These are phyloP conservation scores for Halictus ligatus DNA, from an alignment of 2,888 invertebrate species.

Conservation along the genomic window DNA sequence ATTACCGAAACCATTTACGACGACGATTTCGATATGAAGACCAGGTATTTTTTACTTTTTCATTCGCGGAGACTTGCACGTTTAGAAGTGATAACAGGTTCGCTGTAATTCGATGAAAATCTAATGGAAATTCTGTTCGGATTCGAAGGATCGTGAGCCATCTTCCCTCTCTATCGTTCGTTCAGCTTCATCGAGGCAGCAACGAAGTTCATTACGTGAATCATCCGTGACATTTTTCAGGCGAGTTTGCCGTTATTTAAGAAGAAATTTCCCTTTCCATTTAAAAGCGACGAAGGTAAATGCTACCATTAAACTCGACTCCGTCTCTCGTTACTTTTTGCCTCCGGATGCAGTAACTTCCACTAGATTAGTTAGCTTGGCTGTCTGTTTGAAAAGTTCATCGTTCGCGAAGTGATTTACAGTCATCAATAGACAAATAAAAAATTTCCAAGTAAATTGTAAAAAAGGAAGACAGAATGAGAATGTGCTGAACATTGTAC, in stretches of 20 bases:
- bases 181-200: constrained; percentile 47
- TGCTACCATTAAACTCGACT: background rate
- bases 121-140: background rate
- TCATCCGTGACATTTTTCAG: constrained; percentile 43
- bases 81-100: background rate
- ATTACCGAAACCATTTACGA: background rate
- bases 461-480: too few relatives aligned
- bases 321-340: background rate
- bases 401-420: background rate
- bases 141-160: constrained; percentile 13
- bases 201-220: constrained; percentile 51
- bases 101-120: background rate
- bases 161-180: constrained; percentile 32
- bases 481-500: too few relatives aligned
- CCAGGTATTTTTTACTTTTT: background rate
- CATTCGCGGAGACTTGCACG: background rate
- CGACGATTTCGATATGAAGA: background rate
- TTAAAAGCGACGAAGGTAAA: constrained; percentile 6
- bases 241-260: constrained; percentile 26
- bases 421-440: background rate
- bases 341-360: constrained; percentile 8
- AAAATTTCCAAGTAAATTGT: too few relatives aligned
- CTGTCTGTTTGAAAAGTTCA: background rate
- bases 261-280: constrained; percentile 34
- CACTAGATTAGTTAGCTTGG: background rate